Percentiles rank a stretch among this genome's conserved stretches.
Evolutionary conservation across 2,797 vertebrate species (phyloP).

Genomic region (Lateolabrax maculatus): DNA sequence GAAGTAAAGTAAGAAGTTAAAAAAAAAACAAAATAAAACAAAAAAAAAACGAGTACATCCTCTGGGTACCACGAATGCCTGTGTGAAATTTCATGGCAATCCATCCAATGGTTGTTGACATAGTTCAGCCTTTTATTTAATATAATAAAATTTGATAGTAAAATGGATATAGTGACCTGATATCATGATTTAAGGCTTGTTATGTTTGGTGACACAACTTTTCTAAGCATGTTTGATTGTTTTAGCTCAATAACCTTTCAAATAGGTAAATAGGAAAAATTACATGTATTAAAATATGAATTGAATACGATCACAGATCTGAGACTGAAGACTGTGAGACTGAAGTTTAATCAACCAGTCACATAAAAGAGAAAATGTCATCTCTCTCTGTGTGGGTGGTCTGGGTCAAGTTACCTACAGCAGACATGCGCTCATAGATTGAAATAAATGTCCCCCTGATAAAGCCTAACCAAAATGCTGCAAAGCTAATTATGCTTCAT

Average conservation of each 20-base stretch:
- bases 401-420: slow-evolving; percentile 35
- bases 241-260: background rate
- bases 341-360: slow-evolving; percentile 28
- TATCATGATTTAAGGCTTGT: background rate
- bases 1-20: too few relatives aligned
- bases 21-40: too few relatives aligned
- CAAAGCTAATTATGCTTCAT: slow-evolving; percentile 44
- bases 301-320: background rate
- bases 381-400: slow-evolving; percentile 19
- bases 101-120: too few relatives aligned
- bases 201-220: background rate
- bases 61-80: too few relatives aligned
- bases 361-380: slow-evolving; percentile 28
- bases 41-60: too few relatives aligned
- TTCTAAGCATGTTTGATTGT: background rate
- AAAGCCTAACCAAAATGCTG: slow-evolving; percentile 31
- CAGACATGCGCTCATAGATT: slow-evolving; percentile 34
- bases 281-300: background rate
- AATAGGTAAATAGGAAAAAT: too few relatives aligned
- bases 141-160: too few relatives aligned
- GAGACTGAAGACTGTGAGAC: background rate
- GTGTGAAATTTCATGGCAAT: too few relatives aligned
- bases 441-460: slow-evolving; percentile 58
- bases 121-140: too few relatives aligned
- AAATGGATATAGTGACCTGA: background rate